These are phyloP conservation scores for Volucella bombylans DNA, from an alignment of 2,888 invertebrate genomes.

Conservation along the genomic window DNA sequence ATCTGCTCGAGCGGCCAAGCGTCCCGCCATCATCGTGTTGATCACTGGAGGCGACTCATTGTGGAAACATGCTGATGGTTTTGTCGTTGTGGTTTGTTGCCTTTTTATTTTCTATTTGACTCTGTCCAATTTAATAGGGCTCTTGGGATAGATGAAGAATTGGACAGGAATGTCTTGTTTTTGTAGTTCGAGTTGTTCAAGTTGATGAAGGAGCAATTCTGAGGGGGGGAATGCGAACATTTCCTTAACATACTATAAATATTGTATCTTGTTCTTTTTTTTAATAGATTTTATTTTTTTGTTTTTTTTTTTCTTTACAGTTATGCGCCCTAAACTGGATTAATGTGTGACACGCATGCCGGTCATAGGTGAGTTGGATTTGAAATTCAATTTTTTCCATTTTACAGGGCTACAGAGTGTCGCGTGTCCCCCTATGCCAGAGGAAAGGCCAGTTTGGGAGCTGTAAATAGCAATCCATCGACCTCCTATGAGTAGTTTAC, in stretches of 20 bases:
- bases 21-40: slow-evolving; percentile 9
- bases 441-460: too few species aligned
- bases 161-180: slow-evolving; percentile 39
- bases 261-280: not conserved
- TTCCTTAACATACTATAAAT: too few species aligned
- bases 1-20: slow-evolving; percentile 21
- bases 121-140: slow-evolving; percentile 44
- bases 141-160: not conserved
- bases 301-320: slow-evolving; percentile 48
- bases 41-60: slow-evolving; percentile 48
- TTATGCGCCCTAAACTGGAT: slow-evolving; percentile 73
- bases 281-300: slow-evolving; percentile 2
- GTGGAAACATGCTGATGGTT: slow-evolving; percentile 20
- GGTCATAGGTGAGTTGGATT: slow-evolving; percentile 68
- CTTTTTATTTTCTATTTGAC: slow-evolving; percentile 15
- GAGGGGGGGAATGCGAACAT: too few species aligned
- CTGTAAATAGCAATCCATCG: too few species aligned
- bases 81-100: not conserved
- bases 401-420: not conserved
- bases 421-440: too few species aligned
- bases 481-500: too few species aligned
- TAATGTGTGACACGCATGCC: slow-evolving; percentile 74
- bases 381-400: not conserved
- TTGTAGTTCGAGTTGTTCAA: slow-evolving; percentile 35
- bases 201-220: not conserved